Percentiles rank a stretch among this genome's conserved stretches.
phyloP scores from a whole-genome alignment of 1,140 invertebrate genomes.

The Drosophila jambulina region DNA sequence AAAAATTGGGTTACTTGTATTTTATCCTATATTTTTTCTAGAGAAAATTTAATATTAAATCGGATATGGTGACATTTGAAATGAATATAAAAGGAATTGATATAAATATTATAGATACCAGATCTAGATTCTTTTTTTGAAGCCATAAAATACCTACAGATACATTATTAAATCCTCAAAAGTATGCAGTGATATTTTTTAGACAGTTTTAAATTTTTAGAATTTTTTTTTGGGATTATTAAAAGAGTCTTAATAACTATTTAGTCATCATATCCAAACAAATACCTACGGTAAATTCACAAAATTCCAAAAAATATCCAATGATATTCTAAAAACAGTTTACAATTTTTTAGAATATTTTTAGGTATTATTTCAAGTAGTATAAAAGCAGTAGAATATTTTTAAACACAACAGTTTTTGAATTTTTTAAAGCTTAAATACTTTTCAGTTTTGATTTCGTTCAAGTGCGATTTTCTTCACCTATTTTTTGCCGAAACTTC shows the following conservation, averaged over 20 bases:
- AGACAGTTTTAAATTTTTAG: no score
- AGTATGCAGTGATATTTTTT: background rate
- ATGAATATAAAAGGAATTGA: background rate
- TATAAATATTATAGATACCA: background rate
- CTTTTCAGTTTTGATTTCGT: background rate
- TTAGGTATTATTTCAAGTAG: background rate
- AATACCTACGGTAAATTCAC: no score
- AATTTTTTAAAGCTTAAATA: no score
- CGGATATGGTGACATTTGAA: background rate
- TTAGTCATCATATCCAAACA: no score
- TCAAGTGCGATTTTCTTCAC: background rate
- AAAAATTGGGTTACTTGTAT: background rate
- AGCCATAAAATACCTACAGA: background rate
- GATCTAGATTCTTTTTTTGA: background rate
- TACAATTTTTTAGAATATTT: no score
- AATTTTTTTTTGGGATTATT: no score
- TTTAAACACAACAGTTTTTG: no score
- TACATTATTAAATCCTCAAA: background rate
- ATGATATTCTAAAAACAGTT: no score
- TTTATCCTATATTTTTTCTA: background rate
- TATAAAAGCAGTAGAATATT: background rate
- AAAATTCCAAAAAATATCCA: no score
- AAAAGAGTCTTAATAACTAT: no score
- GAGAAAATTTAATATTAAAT: background rate
- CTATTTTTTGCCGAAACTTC: slow-evolving; percentile 15